Evolutionary conservation across 2,113 vertebrate genomes (phyloP).

Genomic region (Phalacrocorax brasilianus): DNA sequence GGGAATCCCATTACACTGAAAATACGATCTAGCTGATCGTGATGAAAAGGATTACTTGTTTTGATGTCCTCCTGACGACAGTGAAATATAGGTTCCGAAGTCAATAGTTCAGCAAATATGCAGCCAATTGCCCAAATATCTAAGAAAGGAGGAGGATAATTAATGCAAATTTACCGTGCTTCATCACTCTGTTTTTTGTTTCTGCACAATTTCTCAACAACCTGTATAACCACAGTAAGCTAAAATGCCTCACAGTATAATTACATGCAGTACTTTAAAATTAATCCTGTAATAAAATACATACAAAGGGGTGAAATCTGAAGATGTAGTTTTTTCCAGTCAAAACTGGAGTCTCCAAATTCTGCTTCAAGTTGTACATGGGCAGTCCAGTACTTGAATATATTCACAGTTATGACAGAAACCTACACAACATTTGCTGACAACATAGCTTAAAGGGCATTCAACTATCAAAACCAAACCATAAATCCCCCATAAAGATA

Average conservation of each 20-base stretch:
- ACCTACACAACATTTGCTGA: background rate
- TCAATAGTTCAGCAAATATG: conserved; percentile 97
- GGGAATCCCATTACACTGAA: conserved; percentile 99
- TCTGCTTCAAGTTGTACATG: background rate
- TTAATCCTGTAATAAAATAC: background rate
- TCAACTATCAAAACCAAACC: background rate
- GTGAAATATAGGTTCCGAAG: conserved; percentile 97
- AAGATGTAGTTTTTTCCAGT: background rate
- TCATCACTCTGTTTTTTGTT: background rate
- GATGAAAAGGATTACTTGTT: conserved; percentile 98
- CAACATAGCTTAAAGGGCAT: background rate
- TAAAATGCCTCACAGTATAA: background rate
- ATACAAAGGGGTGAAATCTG: background rate
- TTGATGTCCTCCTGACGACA: conserved; percentile 99
- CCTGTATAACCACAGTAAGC: background rate
- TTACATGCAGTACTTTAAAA: background rate
- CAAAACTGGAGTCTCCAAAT: conserved; percentile 13
- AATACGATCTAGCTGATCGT: conserved; percentile 96
- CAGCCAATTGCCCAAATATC: conserved; percentile 99
- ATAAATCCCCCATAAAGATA: background rate
- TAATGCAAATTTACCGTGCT: conserved; percentile 4
- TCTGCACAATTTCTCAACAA: background rate
- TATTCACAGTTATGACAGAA: background rate
- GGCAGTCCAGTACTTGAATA: background rate
- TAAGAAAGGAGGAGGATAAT: conserved; percentile 56